Evolutionary conservation across 2,113 vertebrate genomes (phyloP).

Genomic region (Pelmatolapia mariae): DNA sequence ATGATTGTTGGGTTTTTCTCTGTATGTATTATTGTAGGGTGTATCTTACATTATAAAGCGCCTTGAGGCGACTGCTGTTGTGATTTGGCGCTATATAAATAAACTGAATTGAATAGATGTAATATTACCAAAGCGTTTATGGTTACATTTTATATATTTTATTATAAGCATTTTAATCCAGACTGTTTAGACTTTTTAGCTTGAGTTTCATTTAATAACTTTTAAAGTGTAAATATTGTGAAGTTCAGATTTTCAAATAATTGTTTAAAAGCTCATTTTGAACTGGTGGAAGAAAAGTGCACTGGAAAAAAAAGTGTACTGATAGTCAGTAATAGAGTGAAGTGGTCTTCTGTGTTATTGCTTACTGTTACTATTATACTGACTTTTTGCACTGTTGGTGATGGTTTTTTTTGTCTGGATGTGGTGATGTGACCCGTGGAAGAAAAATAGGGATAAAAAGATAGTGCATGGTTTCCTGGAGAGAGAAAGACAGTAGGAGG

Average conservation of each 20-base stretch:
- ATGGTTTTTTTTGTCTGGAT: neutral
- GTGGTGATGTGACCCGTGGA: neutral
- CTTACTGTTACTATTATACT: neutral
- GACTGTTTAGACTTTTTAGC: neutral
- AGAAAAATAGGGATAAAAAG: neutral
- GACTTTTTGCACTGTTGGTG: neutral
- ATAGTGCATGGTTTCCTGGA: neutral
- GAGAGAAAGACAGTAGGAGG: neutral
- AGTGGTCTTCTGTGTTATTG: neutral
- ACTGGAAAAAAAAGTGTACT: neutral
- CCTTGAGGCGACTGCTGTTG: neutral
- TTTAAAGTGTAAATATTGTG: neutral
- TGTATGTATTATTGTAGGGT: neutral
- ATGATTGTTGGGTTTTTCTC: neutral
- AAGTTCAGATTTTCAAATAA: neutral
- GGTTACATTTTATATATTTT: neutral
- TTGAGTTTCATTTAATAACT: neutral
- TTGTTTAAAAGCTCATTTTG: neutral
- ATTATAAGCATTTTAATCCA: neutral
- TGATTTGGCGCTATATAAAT: neutral
- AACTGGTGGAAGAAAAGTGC: neutral
- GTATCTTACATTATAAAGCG: neutral
- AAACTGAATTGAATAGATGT: neutral
- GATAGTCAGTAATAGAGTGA: neutral
- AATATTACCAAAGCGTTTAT: neutral